These are phyloP conservation scores for Chrysodeixis includens DNA, from an alignment of 2,888 invertebrate genomes.

Conservation along the genomic window DNA sequence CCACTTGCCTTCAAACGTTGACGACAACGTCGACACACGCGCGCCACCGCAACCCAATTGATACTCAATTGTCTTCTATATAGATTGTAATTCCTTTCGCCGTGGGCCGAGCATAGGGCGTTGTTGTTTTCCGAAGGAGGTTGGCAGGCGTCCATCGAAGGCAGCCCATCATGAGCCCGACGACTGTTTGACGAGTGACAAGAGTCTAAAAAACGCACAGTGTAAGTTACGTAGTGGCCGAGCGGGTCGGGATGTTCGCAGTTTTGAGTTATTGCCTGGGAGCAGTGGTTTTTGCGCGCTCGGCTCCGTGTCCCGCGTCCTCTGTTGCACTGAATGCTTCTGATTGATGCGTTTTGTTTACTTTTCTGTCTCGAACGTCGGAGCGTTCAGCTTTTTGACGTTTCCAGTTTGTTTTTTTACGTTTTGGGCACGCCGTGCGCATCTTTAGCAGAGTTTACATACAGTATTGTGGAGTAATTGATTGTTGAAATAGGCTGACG, in stretches of 20 bases:
- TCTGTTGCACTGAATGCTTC: constrained; percentile 56
- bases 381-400: constrained; percentile 61
- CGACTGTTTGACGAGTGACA: constrained; percentile 87
- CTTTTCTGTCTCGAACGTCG: constrained; percentile 66
- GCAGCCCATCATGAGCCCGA: constrained; percentile 86
- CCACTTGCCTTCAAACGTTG: constrained; percentile 70
- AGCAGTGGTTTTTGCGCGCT: constrained; percentile 65
- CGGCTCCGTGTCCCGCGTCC: constrained; percentile 53
- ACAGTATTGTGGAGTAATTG: constrained; percentile 57
- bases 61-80: constrained; percentile 48
- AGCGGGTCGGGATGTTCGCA: constrained; percentile 71
- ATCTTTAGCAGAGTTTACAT: constrained; percentile 57
- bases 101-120: constrained; percentile 46
- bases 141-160: constrained; percentile 87
- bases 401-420: constrained; percentile 60
- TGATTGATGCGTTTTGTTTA: constrained; percentile 79
- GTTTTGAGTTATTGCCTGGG: constrained; percentile 84
- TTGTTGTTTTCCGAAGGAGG: constrained; percentile 63
- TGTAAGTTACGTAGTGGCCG: constrained; percentile 80
- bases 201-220: constrained; percentile 82
- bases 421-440: constrained; percentile 48
- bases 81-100: constrained; percentile 44
- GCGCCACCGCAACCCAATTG: constrained; percentile 41
- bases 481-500: constrained; percentile 45
- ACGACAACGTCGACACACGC: constrained; percentile 58